These are phyloP conservation scores for Empidonax traillii DNA, from an alignment of 2,113 vertebrate species.

Conservation along the genomic window DNA sequence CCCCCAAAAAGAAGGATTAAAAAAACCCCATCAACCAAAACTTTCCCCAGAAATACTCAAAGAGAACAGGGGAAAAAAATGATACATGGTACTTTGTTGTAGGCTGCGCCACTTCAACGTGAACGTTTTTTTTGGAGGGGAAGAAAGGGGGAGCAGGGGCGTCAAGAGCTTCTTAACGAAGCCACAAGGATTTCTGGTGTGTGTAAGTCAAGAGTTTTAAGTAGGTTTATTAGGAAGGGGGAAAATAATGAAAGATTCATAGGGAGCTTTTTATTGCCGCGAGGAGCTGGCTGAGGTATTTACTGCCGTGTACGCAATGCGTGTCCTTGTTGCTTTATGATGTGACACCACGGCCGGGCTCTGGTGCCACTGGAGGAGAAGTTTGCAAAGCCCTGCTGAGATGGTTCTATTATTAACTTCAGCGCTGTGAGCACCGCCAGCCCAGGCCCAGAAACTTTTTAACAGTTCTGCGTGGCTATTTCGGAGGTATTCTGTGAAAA, in stretches of 20 bases:
- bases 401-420: background rate
- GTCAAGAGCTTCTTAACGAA: background rate
- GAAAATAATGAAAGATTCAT: background rate
- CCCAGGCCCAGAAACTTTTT: background rate
- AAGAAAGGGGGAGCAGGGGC: accelerated
- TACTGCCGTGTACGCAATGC: accelerated
- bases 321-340: background rate
- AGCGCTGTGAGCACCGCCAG: accelerated
- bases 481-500: background rate
- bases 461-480: accelerated
- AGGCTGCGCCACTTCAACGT: background rate
- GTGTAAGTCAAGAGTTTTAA: background rate
- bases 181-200: background rate
- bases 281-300: background rate
- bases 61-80: background rate
- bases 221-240: background rate
- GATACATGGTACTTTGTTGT: background rate
- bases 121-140: background rate
- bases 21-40: background rate
- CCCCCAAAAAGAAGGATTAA: background rate
- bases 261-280: background rate
- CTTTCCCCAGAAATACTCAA: background rate
- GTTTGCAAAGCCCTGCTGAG: background rate
- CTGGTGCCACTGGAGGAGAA: background rate
- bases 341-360: background rate